Conservation (phyloP, 1,140 invertebrate genomes). For the Anastrepha obliqua region DNA sequence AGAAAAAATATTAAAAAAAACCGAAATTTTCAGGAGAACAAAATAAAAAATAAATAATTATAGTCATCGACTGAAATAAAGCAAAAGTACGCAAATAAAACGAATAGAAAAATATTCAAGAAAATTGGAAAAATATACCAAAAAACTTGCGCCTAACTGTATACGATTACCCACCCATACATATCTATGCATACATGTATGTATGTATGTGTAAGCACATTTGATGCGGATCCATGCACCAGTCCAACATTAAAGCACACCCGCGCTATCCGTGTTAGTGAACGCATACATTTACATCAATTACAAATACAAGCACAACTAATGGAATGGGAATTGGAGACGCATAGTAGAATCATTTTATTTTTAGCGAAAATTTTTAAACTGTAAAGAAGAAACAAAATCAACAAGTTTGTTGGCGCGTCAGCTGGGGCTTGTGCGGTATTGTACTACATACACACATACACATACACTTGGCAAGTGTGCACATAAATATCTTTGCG, state of each 20-base stretch:
- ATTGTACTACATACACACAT: no score
- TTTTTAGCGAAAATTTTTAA: constrained; percentile 38
- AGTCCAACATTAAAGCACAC: no score
- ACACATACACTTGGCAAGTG: neutral
- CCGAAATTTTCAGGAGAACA: neutral
- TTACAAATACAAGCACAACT: no score
- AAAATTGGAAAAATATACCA: neutral
- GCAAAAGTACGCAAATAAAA: neutral
- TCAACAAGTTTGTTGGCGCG: neutral
- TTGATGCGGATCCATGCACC: neutral
- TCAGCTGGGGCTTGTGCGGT: neutral
- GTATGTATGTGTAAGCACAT: neutral
- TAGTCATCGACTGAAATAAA: constrained; percentile 17
- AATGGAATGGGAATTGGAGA: no score
- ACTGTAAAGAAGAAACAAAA: neutral
- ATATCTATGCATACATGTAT: neutral
- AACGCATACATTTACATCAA: no score
- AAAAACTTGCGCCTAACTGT: neutral
- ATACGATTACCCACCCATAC: neutral
- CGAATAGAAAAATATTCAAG: neutral
- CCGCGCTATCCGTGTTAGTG: no score
- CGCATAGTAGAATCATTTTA: neutral
- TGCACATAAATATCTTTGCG: neutral
- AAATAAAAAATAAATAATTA: neutral
- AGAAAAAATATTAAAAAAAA: neutral